Base-by-base conservation (phyloP, 2,888 invertebrate species). In the Cryptops parisi region DNA sequence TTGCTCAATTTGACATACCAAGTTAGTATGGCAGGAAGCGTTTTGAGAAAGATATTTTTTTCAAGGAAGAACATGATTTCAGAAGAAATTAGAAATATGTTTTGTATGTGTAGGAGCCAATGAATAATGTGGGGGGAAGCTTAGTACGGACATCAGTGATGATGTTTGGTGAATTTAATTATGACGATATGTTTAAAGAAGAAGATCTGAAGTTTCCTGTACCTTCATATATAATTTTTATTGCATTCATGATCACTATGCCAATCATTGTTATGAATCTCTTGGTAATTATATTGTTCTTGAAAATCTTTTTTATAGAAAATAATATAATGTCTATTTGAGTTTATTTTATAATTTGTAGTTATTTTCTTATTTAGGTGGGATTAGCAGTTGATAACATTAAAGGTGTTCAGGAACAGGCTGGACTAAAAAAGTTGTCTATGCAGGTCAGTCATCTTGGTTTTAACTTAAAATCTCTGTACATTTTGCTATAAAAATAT, bases 351-450 rank as follows among this genome's bases (percentile, higher is more conserved):
- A n/a, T n/a, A n/a, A n/a, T n/a, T n/a, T 15, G 15, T 33, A 9
- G 9, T 33, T 12, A 12, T 33, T 15, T n/a, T n/a, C n/a, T 15
- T n/a, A 17, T 41, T 15, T 54, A 67, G 67, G 67, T 70, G 56
- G 74, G 74, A 65, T 61, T 74, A 61, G 73, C 74, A 55, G 73
- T 74, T 38, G 73, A 74, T 61, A 73, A 74, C 62, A 74, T 74
- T 59, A 73, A 73, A 58, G 68, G 67, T 40, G 73, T 74, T 19
- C 73, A 73, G 59, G 71, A 72, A 46, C 67, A 72, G 58, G 73
- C 74, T 21, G 69, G 67, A 9, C 64, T 74, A 15, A 70, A 68
- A 57, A 55, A 66, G 40, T 58, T 67, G 12, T 64, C 64, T 33
- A 66, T 66, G 62, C 63, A 70, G 64, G 70, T 70, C 22, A 41